Conservation (phyloP, 1,140 invertebrate species). For the Portunus trituberculatus region DNA sequence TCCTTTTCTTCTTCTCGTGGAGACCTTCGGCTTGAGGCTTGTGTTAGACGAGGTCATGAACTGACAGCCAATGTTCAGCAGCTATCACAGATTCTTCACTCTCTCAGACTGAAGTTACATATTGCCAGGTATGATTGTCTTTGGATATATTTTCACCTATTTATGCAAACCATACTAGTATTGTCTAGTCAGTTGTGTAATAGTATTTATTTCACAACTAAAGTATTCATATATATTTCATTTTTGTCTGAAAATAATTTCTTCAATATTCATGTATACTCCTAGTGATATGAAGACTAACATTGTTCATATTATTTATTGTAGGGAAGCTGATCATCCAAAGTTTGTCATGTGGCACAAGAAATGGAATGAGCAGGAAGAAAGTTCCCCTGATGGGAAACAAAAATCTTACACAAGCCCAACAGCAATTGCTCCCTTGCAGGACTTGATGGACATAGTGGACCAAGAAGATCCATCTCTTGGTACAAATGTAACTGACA, state of each 20-base stretch:
- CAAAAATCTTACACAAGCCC: conserved; percentile 72
- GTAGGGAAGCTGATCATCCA: conserved; percentile 81
- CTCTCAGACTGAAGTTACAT: conserved; percentile 87
- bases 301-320: conserved; percentile 60
- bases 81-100: conserved; percentile 86
- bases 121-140: conserved; percentile 83
- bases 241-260: background rate
- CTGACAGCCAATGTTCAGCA: conserved; percentile 86
- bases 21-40: conserved; percentile 63
- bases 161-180: background rate
- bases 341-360: conserved; percentile 93
- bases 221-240: too few species aligned
- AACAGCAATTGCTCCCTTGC: conserved; percentile 71
- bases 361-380: conserved; percentile 86
- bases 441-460: conserved; percentile 67
- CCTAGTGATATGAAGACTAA: too few species aligned
- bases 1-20: conserved; percentile 79
- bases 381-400: conserved; percentile 78
- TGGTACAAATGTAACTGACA: background rate
- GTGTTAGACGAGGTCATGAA: conserved; percentile 82
- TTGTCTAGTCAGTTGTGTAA: background rate
- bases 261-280: background rate
- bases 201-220: too few species aligned
- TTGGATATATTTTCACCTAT: background rate
- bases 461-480: conserved; percentile 46